A percentile compares a stretch with the other conserved stretches of the same genome.
Conservation (phyloP, 2,113 vertebrate species). For the Zosterops borbonicus region DNA sequence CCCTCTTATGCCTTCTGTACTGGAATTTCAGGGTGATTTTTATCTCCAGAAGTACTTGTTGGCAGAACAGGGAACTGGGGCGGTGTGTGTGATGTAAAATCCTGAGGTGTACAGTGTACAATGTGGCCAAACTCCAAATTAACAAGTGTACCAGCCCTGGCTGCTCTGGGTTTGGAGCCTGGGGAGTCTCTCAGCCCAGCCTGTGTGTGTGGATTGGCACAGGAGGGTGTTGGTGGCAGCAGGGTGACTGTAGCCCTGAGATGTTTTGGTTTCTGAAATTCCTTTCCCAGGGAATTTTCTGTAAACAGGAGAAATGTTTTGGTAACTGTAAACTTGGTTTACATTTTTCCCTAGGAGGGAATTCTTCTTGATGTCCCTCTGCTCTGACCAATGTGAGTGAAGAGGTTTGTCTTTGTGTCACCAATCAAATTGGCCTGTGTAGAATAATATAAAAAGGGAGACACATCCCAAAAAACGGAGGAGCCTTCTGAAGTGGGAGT, state of each 20-base stretch:
- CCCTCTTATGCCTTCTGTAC: neutral
- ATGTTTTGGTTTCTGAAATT: no score
- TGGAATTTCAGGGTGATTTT: neutral
- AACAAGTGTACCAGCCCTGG: rapidly evolving
- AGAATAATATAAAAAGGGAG: no score
- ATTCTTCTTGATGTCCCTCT: no score
- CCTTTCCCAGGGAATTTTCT: no score
- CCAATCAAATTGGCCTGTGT: no score
- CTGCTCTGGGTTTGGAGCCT: neutral
- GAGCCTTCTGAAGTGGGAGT: no score
- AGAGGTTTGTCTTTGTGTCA: no score
- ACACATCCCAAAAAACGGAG: no score
- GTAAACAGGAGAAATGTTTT: no score
- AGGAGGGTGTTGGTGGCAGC: neutral
- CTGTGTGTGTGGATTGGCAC: neutral
- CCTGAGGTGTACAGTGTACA: rapidly evolving
- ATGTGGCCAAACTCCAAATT: rapidly evolving
- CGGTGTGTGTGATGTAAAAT: rapidly evolving
- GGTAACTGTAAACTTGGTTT: no score
- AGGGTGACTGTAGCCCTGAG: neutral
- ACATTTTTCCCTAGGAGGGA: no score
- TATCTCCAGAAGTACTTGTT: rapidly evolving
- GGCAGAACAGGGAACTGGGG: neutral
- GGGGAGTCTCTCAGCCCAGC: neutral
- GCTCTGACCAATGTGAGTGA: no score